These are phyloP conservation scores for Apteryx owenii DNA, from an alignment of 2,113 vertebrate genomes.

Conservation along the genomic window DNA sequence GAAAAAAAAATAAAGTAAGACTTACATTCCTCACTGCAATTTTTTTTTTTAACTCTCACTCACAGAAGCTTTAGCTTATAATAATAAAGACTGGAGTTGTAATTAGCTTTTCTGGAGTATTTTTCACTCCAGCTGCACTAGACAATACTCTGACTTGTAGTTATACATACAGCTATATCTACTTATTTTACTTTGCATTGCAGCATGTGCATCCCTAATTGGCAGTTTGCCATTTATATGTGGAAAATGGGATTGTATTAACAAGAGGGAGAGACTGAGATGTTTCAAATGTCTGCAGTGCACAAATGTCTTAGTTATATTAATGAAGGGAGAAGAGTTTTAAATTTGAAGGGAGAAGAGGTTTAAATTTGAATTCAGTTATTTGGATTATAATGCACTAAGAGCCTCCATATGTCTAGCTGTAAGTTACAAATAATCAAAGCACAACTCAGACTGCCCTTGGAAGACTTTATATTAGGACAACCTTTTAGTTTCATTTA, in stretches of 20 bases:
- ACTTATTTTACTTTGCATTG: conserved; percentile 48
- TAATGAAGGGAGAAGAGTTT: neutral
- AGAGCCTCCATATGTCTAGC: neutral
- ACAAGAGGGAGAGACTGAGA: neutral
- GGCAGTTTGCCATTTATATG: conserved; percentile 30
- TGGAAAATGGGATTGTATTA: conserved; percentile 7
- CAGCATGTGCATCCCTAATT: conserved; percentile 23
- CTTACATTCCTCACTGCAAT: neutral
- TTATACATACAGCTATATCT: conserved; percentile 43
- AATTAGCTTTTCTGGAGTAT: conserved; percentile 48
- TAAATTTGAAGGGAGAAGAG: neutral
- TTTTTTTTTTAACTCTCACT: neutral
- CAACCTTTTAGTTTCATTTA: neutral
- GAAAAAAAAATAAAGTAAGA: neutral
- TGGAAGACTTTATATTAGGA: neutral
- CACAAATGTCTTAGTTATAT: neutral
- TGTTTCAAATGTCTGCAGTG: neutral
- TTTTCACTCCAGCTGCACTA: conserved; percentile 61
- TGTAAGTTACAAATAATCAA: neutral
- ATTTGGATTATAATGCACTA: neutral
- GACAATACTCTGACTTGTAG: conserved; percentile 40
- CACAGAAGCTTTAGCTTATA: conserved; percentile 1
- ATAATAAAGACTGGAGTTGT: conserved; percentile 32
- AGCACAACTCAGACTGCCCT: neutral
- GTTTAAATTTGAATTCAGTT: neutral